These are phyloP conservation scores for Perdita meconis DNA, from an alignment of 2,888 invertebrate genomes.

Conservation along the genomic window DNA sequence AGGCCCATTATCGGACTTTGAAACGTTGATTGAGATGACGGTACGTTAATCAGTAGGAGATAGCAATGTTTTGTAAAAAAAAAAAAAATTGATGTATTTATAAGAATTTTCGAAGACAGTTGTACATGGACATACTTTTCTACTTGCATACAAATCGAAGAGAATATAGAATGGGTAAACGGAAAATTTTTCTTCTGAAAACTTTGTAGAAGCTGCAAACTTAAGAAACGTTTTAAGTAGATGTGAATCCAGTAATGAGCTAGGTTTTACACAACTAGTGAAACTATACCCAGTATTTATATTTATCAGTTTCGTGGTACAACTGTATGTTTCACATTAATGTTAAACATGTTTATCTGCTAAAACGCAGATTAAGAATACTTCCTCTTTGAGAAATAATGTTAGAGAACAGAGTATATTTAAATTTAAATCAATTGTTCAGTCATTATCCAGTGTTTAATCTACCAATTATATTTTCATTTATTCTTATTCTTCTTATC, in stretches of 20 bases:
- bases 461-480: slow-evolving; percentile 51
- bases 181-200: slow-evolving; percentile 28
- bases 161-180: slow-evolving; percentile 27
- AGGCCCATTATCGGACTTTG: slow-evolving; percentile 32
- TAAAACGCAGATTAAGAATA: slow-evolving; percentile 43
- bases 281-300: slow-evolving; percentile 32
- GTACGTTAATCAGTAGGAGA: slow-evolving; percentile 39
- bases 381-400: slow-evolving; percentile 49
- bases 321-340: slow-evolving; percentile 33
- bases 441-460: slow-evolving; percentile 61
- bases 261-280: slow-evolving; percentile 35
- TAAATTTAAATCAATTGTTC: slow-evolving; percentile 64
- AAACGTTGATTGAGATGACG: slow-evolving; percentile 43
- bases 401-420: slow-evolving; percentile 46
- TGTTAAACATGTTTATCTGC: slow-evolving; percentile 37
- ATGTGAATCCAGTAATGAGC: slow-evolving; percentile 17
- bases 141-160: slow-evolving; percentile 50
- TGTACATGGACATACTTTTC: slow-evolving; percentile 62
- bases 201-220: slow-evolving; percentile 24
- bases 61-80: slow-evolving; percentile 70
- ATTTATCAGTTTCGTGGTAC: slow-evolving; percentile 34
- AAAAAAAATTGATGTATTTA: slow-evolving; percentile 58
- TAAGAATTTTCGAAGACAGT: slow-evolving; percentile 50
- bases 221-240: slow-evolving; percentile 29
- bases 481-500: slow-evolving; percentile 51